These are phyloP conservation scores for Valencia hispanica DNA, from an alignment of 2,797 vertebrate genomes.

Conservation along the genomic window DNA sequence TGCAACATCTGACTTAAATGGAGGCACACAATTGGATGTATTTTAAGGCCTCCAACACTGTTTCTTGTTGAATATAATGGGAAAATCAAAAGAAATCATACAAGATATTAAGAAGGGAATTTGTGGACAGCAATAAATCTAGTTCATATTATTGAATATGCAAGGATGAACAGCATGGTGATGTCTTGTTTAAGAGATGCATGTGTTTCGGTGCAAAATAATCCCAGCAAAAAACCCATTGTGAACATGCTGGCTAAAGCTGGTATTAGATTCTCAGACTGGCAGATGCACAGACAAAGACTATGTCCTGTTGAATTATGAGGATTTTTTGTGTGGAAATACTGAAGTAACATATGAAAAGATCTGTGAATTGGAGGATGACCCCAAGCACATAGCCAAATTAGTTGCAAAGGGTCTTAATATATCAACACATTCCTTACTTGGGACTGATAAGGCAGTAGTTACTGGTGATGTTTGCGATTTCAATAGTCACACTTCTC, in stretches of 20 bases:
- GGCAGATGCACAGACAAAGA: too few relatives aligned
- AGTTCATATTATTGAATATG: not conserved
- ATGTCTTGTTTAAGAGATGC: not conserved
- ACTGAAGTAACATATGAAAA: too few relatives aligned
- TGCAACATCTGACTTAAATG: not conserved
- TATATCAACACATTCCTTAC: constrained; percentile 36
- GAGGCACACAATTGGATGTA: not conserved
- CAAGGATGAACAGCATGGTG: not conserved
- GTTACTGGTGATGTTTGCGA: constrained; percentile 71
- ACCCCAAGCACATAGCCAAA: too few relatives aligned
- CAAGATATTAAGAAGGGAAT: not conserved
- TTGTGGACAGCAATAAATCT: not conserved
- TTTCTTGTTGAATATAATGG: not conserved
- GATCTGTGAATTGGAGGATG: too few relatives aligned
- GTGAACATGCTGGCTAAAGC: not conserved
- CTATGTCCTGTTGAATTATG: too few relatives aligned
- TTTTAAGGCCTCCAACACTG: not conserved
- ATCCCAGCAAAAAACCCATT: not conserved
- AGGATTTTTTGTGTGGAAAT: too few relatives aligned
- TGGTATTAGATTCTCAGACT: not conserved
- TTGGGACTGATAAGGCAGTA: constrained; percentile 79
- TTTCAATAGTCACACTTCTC: constrained; percentile 75
- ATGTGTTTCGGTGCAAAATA: not conserved
- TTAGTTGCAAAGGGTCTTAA: not conserved
- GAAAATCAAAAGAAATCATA: not conserved